Percentiles rank a stretch among this genome's conserved stretches.
phyloP scores from a whole-genome alignment of 1,140 invertebrate species.

The Monochamus saltuarius region DNA sequence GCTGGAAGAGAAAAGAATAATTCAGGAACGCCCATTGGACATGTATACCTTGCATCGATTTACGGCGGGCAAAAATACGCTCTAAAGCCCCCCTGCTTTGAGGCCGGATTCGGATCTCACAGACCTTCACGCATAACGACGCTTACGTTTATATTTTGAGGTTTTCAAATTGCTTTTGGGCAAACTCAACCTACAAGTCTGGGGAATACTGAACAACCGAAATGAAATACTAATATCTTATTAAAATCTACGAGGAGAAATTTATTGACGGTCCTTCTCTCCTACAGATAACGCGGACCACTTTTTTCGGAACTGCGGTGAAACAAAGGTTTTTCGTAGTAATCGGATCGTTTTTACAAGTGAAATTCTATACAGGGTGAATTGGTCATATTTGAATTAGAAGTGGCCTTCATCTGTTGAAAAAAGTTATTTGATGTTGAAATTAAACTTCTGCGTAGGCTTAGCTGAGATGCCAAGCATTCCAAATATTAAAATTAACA shows the following conservation, averaged over 20 bases:
- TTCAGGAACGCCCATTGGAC: conserved; percentile 51
- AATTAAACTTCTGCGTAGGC: no score
- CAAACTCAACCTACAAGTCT: conserved; percentile 38
- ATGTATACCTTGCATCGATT: conserved; percentile 52
- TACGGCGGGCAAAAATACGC: conserved; percentile 48
- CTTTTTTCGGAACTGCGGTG: no score
- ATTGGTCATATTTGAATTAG: no score
- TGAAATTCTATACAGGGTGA: no score
- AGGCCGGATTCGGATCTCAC: not conserved
- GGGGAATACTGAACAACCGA: conserved; percentile 16
- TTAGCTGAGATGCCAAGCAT: no score
- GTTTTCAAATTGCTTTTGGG: conserved; percentile 45
- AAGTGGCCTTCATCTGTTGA: no score
- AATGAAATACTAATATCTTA: conserved; percentile 16
- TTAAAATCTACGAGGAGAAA: conserved; percentile 7
- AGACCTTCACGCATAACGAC: not conserved
- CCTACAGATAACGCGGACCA: no score
- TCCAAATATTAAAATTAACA: no score
- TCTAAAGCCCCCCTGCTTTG: conserved; percentile 32
- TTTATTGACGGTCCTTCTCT: no score
- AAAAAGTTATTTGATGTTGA: no score
- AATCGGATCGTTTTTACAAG: no score
- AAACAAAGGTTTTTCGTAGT: no score
- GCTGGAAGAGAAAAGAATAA: conserved; percentile 52
- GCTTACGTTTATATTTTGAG: conserved; percentile 36